phyloP scores from a whole-genome alignment of 2,888 invertebrate species.

The Drosophila stalkeri region DNA sequence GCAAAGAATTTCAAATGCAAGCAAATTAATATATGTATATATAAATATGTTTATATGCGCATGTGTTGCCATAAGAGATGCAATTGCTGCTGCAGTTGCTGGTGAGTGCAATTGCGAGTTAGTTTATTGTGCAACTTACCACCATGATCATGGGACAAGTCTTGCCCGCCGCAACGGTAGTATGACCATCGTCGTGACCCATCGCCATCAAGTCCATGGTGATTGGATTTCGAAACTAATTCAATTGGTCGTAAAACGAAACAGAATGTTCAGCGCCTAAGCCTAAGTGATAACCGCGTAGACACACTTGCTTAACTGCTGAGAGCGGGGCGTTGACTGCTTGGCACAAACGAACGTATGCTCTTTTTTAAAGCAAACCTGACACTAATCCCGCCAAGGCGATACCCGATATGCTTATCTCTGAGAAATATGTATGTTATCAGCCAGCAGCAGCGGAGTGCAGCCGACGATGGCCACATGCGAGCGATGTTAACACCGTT shows the following conservation, averaged over 20 bases:
- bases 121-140: constrained; percentile 72
- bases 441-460: constrained; percentile 37
- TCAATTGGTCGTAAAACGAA: constrained; percentile 13
- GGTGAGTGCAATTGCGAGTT: background rate
- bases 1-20: constrained; percentile 7
- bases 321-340: constrained; percentile 62
- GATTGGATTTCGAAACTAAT: constrained; percentile 2
- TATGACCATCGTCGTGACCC: constrained; percentile 75
- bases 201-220: constrained; percentile 59
- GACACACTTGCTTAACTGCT: constrained; percentile 63
- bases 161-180: constrained; percentile 24
- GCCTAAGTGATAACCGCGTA: constrained; percentile 39
- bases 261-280: constrained; percentile 14
- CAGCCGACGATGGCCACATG: constrained; percentile 30
- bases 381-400: constrained; percentile 59
- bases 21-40: constrained; percentile 1
- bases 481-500: constrained; percentile 13
- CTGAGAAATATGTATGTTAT: constrained; percentile 66
- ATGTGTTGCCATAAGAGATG: background rate
- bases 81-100: background rate
- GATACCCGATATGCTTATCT: constrained; percentile 61
- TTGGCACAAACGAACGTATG: constrained; percentile 48
- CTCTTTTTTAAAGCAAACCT: constrained; percentile 71
- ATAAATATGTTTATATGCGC: background rate
- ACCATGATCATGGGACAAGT: constrained; percentile 84